phyloP scores from a whole-genome alignment of 2,888 invertebrate species.

The Dichetophora obliterata region DNA sequence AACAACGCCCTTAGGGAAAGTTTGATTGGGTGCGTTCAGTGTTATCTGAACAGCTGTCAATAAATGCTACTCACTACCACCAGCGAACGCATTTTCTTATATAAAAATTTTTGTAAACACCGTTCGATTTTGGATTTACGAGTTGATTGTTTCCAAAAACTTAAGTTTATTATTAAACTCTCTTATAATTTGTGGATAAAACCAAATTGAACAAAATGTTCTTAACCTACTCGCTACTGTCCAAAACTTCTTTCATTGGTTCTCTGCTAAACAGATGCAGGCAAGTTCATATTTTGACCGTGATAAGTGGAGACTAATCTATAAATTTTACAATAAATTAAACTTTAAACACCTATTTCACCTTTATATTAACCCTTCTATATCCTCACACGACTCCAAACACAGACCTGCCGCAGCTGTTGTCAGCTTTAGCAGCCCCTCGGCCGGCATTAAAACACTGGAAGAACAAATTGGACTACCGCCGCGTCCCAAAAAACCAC shows the following conservation, averaged over 20 bases:
- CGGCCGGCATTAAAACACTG: slow-evolving; percentile 53
- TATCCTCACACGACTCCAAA: too few species aligned
- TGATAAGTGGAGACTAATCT: too few species aligned
- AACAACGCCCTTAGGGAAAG: too few species aligned
- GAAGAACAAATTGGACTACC: slow-evolving; percentile 73
- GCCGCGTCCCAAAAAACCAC: slow-evolving; percentile 80
- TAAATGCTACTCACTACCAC: background rate
- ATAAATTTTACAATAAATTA: slow-evolving; percentile 27
- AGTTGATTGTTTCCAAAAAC: background rate
- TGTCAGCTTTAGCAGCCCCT: slow-evolving; percentile 47
- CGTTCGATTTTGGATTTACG: slow-evolving; percentile 1
- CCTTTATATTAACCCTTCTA: too few species aligned
- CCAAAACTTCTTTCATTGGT: slow-evolving; percentile 59
- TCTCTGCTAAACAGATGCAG: slow-evolving; percentile 65
- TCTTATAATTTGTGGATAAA: background rate
- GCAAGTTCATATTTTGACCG: slow-evolving; percentile 60
- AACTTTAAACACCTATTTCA: background rate
- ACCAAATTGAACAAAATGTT: slow-evolving; percentile 53
- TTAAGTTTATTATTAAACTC: background rate
- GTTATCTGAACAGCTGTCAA: too few species aligned
- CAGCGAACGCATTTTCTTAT: slow-evolving; percentile 49
- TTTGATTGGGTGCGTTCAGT: slow-evolving; percentile 39
- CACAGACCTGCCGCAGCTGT: slow-evolving; percentile 58
- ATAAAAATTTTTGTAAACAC: slow-evolving; percentile 49
- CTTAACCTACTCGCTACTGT: slow-evolving; percentile 57